Evolutionary conservation across 2,113 vertebrate species (phyloP).

Genomic region (Lichenostomus cassidix): DNA sequence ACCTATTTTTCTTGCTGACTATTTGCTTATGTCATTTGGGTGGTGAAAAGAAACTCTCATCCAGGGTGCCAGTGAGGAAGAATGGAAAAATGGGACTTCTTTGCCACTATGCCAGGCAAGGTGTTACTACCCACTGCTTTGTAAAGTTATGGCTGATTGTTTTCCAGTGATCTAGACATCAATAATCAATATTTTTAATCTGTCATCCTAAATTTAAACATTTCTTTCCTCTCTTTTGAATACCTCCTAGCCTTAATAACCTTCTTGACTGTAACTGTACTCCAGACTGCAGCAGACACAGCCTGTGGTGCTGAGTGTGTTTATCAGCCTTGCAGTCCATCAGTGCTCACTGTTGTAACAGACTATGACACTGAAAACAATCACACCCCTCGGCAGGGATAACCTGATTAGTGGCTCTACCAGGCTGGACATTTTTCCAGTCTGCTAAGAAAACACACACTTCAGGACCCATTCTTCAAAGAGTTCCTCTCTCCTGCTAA

Average conservation of each 20-base stretch:
- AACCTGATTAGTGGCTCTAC: background rate
- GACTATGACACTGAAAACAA: background rate
- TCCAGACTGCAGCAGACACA: background rate
- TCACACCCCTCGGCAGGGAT: background rate
- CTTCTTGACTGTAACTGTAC: background rate
- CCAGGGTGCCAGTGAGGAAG: background rate
- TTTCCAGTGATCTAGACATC: background rate
- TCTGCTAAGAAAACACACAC: background rate
- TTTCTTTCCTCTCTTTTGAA: background rate
- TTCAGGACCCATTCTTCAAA: background rate
- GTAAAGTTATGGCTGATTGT: background rate
- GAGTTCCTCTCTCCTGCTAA: background rate
- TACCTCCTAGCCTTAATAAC: background rate
- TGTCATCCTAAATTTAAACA: background rate
- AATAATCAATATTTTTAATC: background rate
- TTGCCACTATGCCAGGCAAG: background rate
- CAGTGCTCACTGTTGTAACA: background rate
- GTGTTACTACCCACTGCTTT: background rate
- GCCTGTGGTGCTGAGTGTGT: background rate
- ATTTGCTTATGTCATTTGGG: conserved; percentile 7
- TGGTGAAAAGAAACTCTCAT: background rate
- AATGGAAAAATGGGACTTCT: background rate
- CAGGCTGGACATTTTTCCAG: background rate
- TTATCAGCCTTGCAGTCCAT: background rate
- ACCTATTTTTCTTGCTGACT: conserved; percentile 28